phyloP scores from a whole-genome alignment of 1,140 invertebrate genomes.

The Aphaenogaster rudis region DNA sequence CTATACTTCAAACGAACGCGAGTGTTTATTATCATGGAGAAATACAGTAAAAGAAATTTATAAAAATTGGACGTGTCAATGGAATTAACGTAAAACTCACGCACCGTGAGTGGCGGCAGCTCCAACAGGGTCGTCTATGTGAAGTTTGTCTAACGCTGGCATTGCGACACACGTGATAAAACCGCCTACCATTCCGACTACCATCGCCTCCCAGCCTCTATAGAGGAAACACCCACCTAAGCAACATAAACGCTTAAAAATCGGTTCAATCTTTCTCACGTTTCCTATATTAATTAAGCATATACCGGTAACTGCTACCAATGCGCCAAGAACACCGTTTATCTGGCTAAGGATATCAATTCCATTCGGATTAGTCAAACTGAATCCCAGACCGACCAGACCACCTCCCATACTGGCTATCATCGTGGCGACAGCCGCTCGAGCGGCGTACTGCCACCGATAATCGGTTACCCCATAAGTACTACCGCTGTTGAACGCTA shows the following conservation, averaged over 20 bases:
- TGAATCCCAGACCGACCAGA: constrained; percentile 91
- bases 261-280: neutral
- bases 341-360: constrained; percentile 95
- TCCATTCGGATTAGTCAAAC: constrained; percentile 90
- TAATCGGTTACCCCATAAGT: constrained; percentile 92
- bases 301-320: constrained; percentile 95
- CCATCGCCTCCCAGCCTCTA: constrained; percentile 93
- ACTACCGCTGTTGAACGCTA: constrained; percentile 97
- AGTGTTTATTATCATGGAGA: neutral
- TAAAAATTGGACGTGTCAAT: constrained; percentile 14
- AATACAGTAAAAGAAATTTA: neutral
- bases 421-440: constrained; percentile 96
- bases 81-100: constrained; percentile 31
- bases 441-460: constrained; percentile 95
- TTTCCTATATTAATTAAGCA: constrained; percentile 14
- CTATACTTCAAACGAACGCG: constrained; percentile 75
- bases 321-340: constrained; percentile 95
- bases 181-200: constrained; percentile 94
- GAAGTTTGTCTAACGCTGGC: constrained; percentile 92
- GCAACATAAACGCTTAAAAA: constrained; percentile 14
- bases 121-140: constrained; percentile 96
- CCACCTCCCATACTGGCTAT: constrained; percentile 96
- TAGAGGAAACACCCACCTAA: constrained; percentile 95
- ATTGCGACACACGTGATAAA: constrained; percentile 90
- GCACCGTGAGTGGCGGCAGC: constrained; percentile 95